Evolutionary conservation across 2,113 vertebrate genomes (phyloP), one percentile per base, ranked within the genome.

Genomic region (Clarias gariepinus): DNA sequence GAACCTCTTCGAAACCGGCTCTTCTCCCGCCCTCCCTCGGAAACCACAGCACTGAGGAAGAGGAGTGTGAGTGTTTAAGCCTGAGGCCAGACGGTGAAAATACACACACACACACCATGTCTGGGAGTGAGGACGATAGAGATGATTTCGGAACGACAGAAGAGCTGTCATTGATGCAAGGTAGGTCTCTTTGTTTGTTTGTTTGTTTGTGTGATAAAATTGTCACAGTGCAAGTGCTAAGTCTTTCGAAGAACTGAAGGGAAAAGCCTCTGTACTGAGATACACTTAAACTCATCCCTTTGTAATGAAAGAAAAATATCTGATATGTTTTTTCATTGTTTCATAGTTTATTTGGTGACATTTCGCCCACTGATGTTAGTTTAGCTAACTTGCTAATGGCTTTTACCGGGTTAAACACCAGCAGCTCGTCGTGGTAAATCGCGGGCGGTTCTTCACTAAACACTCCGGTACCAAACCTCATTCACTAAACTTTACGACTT

Each of bases 111-210:
- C 28, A 33, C 33, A 84, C 81, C 79, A 96, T 96, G 95, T 96
- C 95, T 92, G 94, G 93, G 87, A 95, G 94, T 87, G 95, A 96
- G 36, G 95, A 96, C 12, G 95, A 95, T 53, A 91, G 94, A 74
- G 93, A 95, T 25, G 94, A 95, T 53, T 95, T 94, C 23, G 93
- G 93, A 92, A 89, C 92, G 80, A 86, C 90, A 4, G 94, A 93
- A 53, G 93, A 94, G 64, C 94, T 94, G 36, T 87, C 90, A 4
- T 61, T 95, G 88, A 58, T 95, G 74, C 95, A 94, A 91, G 95
- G 95, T 95, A 93, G 93, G 93, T 73, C 47, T 21, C 21, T 47
- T 0, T 12, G 4, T 33, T 0, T 69, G 6, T 69, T 6, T 53
- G 41, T 73, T 18, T 73, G 4, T 69, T 0, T 7, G 11, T 18